Percentiles rank a stretch among this genome's conserved stretches.
Conservation (phyloP, 2,888 invertebrate genomes). For the Macaria liturata region DNA sequence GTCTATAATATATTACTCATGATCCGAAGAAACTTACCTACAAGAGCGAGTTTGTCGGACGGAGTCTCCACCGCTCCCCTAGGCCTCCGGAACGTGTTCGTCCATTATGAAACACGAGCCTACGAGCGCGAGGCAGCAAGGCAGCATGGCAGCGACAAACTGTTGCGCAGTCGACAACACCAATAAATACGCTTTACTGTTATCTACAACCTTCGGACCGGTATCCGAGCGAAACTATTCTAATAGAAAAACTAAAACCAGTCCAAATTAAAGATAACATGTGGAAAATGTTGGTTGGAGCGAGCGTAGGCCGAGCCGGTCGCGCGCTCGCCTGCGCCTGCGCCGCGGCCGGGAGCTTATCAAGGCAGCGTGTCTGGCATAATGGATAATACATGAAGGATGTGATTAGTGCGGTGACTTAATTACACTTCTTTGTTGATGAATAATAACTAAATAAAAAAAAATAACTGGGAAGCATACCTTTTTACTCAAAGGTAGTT, state of each 20-base stretch:
- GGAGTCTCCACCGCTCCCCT: conserved; percentile 56
- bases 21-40: no score
- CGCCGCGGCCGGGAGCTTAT: no score
- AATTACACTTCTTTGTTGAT: no score
- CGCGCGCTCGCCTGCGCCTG: not conserved
- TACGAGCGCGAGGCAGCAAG: conserved; percentile 70
- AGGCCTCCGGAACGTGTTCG: conserved; percentile 72
- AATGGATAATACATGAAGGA: no score
- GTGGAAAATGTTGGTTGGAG: conserved; percentile 46
- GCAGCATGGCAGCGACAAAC: conserved; percentile 49
- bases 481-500: no score
- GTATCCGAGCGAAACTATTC: conserved; percentile 80
- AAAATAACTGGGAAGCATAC: no score
- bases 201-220: conserved; percentile 67
- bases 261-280: conserved; percentile 46
- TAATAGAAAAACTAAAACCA: conserved; percentile 79
- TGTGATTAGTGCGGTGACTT: no score
- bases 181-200: conserved; percentile 78
- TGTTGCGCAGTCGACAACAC: conserved; percentile 65
- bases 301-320: conserved; percentile 40
- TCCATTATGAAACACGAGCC: conserved; percentile 80
- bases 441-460: no score
- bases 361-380: no score
- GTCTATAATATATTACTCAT: no score
- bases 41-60: no score